phyloP scores from a whole-genome alignment of 2,888 invertebrate species.

The Alviniconcha strummeri region DNA sequence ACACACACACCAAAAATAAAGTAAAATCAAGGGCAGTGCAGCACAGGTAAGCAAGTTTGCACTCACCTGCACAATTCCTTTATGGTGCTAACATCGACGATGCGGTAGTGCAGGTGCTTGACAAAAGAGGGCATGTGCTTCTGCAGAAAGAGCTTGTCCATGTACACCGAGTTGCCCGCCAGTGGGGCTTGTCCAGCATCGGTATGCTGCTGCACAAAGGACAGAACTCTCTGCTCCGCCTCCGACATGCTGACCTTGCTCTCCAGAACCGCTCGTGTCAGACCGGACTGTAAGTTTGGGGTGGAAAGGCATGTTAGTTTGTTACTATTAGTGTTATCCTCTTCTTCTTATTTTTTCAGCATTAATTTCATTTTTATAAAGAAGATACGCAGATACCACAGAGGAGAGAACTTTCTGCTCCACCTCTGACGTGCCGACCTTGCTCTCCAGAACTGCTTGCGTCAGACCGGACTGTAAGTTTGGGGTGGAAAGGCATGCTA shows the following conservation, averaged over 20 bases:
- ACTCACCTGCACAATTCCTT: constrained; percentile 82
- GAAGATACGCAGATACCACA: too few relatives aligned
- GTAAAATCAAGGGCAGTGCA: too few relatives aligned
- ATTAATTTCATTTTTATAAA: too few relatives aligned
- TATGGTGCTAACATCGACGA: constrained; percentile 92
- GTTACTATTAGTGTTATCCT: too few relatives aligned
- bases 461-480: constrained; percentile 85
- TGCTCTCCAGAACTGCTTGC: constrained; percentile 83
- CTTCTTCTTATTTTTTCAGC: too few relatives aligned
- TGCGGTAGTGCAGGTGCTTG: constrained; percentile 90
- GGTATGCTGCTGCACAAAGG: constrained; percentile 81
- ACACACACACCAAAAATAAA: background rate
- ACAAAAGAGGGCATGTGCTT: constrained; percentile 89
- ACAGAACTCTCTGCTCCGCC: constrained; percentile 83
- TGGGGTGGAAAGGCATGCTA: background rate
- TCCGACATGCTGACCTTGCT: constrained; percentile 81
- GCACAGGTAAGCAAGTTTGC: too few relatives aligned
- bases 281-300: constrained; percentile 81
- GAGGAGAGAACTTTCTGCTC: constrained; percentile 83
- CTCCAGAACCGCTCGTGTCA: constrained; percentile 83
- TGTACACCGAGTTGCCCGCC: constrained; percentile 91
- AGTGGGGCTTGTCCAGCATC: constrained; percentile 75
- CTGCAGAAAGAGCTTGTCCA: constrained; percentile 87
- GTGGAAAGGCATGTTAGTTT: background rate
- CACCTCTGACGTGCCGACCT: constrained; percentile 80